phyloP scores from a whole-genome alignment of 2,797 vertebrate genomes.

The Macrochelys suwanniensis region DNA sequence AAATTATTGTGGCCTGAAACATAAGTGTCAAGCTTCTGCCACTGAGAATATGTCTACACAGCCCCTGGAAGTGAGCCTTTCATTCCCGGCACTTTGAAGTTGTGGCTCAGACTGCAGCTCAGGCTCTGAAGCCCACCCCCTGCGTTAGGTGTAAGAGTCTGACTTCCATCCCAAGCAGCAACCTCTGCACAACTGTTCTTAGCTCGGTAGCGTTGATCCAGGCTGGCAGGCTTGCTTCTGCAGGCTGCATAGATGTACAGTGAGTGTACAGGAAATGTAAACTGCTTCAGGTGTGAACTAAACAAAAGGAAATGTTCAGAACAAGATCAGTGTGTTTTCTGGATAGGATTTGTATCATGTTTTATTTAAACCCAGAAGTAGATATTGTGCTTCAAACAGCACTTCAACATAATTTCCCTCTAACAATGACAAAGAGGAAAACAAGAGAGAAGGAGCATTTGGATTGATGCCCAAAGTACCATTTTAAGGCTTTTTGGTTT shows the following conservation, averaged over 20 bases:
- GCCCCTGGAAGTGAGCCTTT: background rate
- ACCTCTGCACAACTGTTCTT: background rate
- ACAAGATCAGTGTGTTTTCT: background rate
- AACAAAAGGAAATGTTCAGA: fast-evolving
- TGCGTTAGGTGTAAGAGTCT: background rate
- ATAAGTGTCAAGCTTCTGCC: background rate
- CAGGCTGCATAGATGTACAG: background rate
- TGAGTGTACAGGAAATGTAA: background rate
- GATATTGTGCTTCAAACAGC: background rate
- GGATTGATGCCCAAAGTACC: slow-evolving; percentile 37
- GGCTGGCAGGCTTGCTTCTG: background rate
- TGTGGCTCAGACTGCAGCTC: background rate
- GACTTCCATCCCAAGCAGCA: background rate
- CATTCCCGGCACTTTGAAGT: background rate
- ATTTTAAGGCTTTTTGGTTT: slow-evolving; percentile 40
- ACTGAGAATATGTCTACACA: background rate
- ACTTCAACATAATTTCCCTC: fast-evolving
- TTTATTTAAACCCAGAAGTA: background rate
- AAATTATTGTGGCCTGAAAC: background rate
- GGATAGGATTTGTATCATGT: background rate
- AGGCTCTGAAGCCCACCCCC: background rate
- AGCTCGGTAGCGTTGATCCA: background rate
- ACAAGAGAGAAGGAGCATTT: background rate
- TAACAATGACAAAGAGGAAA: background rate
- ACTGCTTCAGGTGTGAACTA: background rate